Percentiles rank a stretch among this genome's conserved stretches.
These are phyloP conservation scores for Smittia sp. DNA, from an alignment of 2,888 invertebrate species.

Conservation along the genomic window DNA sequence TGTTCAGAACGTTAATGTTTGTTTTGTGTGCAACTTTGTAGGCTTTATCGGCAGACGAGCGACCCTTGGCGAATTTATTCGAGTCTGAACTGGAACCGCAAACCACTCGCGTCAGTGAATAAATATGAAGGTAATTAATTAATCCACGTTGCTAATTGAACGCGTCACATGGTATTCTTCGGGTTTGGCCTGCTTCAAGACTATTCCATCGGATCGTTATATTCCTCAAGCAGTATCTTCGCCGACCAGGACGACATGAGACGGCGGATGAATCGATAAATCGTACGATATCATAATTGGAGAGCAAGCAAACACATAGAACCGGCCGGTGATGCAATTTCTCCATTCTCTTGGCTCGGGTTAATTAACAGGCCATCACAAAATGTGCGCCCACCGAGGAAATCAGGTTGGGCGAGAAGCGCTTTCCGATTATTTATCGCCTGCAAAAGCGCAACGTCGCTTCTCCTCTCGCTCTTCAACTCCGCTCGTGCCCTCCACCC, in stretches of 20 bases:
- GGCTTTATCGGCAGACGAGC: neutral
- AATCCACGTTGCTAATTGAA: conserved; percentile 35
- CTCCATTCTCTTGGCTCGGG: neutral
- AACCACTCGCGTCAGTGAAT: neutral
- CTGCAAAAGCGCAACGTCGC: neutral
- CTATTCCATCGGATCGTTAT: neutral
- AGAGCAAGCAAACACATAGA: neutral
- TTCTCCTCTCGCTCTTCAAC: neutral
- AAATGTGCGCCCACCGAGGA: neutral
- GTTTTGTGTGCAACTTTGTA: conserved; percentile 1
- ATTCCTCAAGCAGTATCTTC: conserved; percentile 27
- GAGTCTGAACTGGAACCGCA: too few species aligned
- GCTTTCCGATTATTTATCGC: conserved; percentile 15
- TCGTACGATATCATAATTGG: neutral
- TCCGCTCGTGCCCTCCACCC: neutral
- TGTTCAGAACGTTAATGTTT: neutral
- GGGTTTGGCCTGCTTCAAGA: neutral
- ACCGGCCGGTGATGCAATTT: neutral
- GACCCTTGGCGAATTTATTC: neutral
- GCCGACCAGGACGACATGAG: conserved; percentile 17
- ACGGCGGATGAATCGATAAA: neutral
- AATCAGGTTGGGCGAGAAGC: neutral
- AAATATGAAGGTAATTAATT: conserved; percentile 33
- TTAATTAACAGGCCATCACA: conserved; percentile 38
- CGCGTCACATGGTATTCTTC: neutral